Evolutionary conservation across 2,888 invertebrate genomes (phyloP).

Genomic region (Leptopilina myrica): DNA sequence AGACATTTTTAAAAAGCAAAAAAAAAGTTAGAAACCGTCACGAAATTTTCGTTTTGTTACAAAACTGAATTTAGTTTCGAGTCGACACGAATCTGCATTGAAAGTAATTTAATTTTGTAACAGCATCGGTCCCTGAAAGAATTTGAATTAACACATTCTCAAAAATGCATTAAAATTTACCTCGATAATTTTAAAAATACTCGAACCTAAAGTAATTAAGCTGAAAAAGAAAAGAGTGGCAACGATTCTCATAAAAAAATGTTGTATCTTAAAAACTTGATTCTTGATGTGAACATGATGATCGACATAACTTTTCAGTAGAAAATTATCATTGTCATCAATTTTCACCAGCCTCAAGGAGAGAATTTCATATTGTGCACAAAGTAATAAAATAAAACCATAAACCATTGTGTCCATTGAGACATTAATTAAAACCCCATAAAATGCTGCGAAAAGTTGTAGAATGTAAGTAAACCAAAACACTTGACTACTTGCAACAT

Average conservation of each 20-base stretch:
- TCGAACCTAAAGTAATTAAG: constrained; percentile 43
- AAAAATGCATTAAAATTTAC: constrained; percentile 30
- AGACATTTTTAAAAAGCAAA: no score
- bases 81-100: no score
- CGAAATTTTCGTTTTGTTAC: no score
- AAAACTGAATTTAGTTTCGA: no score
- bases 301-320: constrained; percentile 31
- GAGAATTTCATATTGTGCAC: constrained; percentile 44
- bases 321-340: neutral
- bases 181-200: constrained; percentile 48
- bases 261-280: constrained; percentile 40
- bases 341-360: constrained; percentile 34
- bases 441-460: constrained; percentile 37
- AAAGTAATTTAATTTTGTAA: no score
- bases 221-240: constrained; percentile 47
- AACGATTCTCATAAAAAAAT: constrained; percentile 43
- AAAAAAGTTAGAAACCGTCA: no score
- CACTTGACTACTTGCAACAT: neutral
- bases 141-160: neutral
- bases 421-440: constrained; percentile 42
- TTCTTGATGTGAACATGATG: constrained; percentile 44
- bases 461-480: constrained; percentile 37
- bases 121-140: no score
- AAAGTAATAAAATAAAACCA: constrained; percentile 45
- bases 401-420: constrained; percentile 46